Evolutionary conservation across 2,113 vertebrate genomes (phyloP), one percentile per base, ranked within the genome.

Genomic region (Callipepla squamata): DNA sequence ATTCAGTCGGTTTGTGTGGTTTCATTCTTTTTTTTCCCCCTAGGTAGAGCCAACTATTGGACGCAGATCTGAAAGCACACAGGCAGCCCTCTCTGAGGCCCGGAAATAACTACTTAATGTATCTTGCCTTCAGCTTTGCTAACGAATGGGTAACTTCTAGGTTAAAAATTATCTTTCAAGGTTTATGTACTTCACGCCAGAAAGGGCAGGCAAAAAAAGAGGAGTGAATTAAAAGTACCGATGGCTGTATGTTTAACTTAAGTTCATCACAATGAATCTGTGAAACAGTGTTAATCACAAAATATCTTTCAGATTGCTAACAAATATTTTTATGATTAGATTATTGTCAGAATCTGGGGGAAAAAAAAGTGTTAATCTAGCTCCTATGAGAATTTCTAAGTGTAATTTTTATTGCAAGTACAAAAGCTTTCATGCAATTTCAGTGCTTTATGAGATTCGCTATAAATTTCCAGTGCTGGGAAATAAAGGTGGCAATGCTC

Each of bases 111-210:
- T 87, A 59, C 89, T 94, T 97, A 83, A 95, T 76, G 85, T 44
- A 93, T 92, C 91, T 90, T 89, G 92, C 85, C 92, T 95, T 95
- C 90, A 86, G 80, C 73, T 94, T 69, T 67, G 26, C 67, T 94
- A 95, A 92, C 84, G 91, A 97, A 97, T 96, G 96, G 85, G 89
- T 97, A 95, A 97, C 96, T 97, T 93, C 90, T 89, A 95, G 84
- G 97, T 98, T 98, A 97, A 98, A 98, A 95, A 98, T 97, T 97
- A 97, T 96, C 97, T 93, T 93, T 93, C 96, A 97, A 96, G 91
- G 96, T 92, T 93, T 96, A 81, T 93, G 66, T 87, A 95, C 67
- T 91, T 94, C 77, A 79, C 45, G 82, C 81, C 78, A 94, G 90
- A 91, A 95, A 81, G 92, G 18, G 90, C 86, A 76, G 34, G 36